Conservation (phyloP, 2,888 invertebrate species). For the Argyra leucocephala region DNA sequence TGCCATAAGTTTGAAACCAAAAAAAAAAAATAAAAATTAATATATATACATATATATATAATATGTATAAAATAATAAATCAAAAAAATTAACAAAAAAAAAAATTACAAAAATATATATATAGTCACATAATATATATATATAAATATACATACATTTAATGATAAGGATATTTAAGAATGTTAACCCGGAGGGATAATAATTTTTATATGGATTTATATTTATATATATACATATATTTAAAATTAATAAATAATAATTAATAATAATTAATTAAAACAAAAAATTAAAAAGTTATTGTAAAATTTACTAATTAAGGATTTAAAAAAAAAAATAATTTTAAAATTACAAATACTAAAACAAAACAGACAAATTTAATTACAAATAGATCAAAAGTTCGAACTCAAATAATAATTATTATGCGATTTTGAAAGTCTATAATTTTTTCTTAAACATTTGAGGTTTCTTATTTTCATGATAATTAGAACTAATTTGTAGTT, state of each 20-base stretch:
- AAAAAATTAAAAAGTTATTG: neutral
- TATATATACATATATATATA: slow-evolving; percentile 15
- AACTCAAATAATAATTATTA: no score
- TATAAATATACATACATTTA: neutral
- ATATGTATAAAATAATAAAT: neutral
- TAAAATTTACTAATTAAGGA: neutral
- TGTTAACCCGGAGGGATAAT: slow-evolving; percentile 24
- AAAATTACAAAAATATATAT: neutral
- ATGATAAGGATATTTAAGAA: slow-evolving; percentile 15
- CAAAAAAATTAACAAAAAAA: neutral
- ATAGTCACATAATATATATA: no score
- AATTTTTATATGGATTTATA: slow-evolving; percentile 26
- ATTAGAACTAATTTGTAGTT: no score
- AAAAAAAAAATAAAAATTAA: slow-evolving; percentile 24
- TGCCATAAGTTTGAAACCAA: slow-evolving; percentile 23
- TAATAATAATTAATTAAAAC: neutral
- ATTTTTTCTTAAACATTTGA: no score
- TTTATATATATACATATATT: slow-evolving; percentile 14
- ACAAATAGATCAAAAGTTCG: no score
- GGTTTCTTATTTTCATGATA: no score
- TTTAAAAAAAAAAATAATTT: neutral
- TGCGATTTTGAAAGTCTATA: no score
- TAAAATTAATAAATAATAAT: neutral
- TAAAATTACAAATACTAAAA: neutral
- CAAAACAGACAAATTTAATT: neutral